A percentile compares a stretch with the other conserved stretches of the same genome.
These are phyloP conservation scores for Drosophila kohkoa DNA, from an alignment of 1,140 invertebrate species.

Conservation along the genomic window DNA sequence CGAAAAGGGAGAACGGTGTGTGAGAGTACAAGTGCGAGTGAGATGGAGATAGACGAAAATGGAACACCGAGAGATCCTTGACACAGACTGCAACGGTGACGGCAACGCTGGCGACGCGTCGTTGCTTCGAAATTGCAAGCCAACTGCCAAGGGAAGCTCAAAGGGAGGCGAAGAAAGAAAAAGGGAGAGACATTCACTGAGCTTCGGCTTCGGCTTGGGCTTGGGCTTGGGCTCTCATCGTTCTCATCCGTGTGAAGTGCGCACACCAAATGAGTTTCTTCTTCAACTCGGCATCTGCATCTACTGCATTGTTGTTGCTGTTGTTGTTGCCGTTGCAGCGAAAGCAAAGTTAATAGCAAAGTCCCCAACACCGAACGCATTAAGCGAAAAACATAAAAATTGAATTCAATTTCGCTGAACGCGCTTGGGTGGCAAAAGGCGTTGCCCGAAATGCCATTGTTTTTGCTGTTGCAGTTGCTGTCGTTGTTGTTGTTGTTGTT, in stretches of 20 bases:
- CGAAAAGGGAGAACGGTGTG: background rate
- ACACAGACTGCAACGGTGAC: slow-evolving; percentile 28
- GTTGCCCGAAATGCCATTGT: slow-evolving; percentile 40
- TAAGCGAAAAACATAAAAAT: slow-evolving; percentile 60
- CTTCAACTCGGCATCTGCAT: background rate
- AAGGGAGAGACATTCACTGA: too few species aligned
- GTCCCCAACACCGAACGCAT: slow-evolving; percentile 55
- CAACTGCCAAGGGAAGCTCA: slow-evolving; percentile 19
- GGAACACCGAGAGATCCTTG: slow-evolving; percentile 44
- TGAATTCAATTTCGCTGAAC: slow-evolving; percentile 69
- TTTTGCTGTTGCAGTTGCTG: background rate
- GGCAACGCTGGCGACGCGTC: slow-evolving; percentile 3
- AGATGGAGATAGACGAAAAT: slow-evolving; percentile 21
- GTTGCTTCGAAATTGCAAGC: slow-evolving; percentile 28
- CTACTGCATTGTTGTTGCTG: background rate
- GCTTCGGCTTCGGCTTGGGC: background rate
- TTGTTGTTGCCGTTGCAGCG: slow-evolving; percentile 22
- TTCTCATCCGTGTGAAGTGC: slow-evolving; percentile 55
- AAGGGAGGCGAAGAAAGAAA: too few species aligned
- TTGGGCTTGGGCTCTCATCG: slow-evolving; percentile 1
- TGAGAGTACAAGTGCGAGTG: background rate
- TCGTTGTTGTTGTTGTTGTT: too few species aligned
- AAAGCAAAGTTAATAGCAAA: slow-evolving; percentile 67
- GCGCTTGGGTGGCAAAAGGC: slow-evolving; percentile 26
- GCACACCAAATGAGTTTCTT: slow-evolving; percentile 46